Percentiles rank a stretch among this genome's conserved stretches.
These are phyloP conservation scores for Apodemus speciosus DNA, from an alignment of 2,113 vertebrate genomes.

Conservation along the genomic window DNA sequence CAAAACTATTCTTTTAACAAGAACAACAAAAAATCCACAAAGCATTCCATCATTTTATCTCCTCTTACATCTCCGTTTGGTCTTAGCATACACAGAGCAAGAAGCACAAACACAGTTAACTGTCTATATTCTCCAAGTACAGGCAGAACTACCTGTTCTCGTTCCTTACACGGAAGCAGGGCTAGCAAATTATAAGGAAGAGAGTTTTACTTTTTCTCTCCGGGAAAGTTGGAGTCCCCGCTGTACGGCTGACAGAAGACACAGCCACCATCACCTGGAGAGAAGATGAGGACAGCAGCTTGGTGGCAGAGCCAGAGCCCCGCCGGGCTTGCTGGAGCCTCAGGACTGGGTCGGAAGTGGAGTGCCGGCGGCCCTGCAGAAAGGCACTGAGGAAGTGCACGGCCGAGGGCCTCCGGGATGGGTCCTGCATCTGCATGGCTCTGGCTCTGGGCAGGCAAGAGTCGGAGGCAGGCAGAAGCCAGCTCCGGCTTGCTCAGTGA, in stretches of 20 bases:
- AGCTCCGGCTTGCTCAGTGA: constrained; percentile 69
- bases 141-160: neutral
- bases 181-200: constrained; percentile 30
- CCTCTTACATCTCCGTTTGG: neutral
- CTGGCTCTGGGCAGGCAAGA: constrained; percentile 21
- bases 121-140: constrained; percentile 44
- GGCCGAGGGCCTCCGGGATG: constrained; percentile 78
- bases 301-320: constrained; percentile 80
- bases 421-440: constrained; percentile 87
- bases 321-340: constrained; percentile 85
- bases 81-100: constrained; percentile 31
- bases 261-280: constrained; percentile 89
- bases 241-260: constrained; percentile 84
- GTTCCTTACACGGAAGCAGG: constrained; percentile 44
- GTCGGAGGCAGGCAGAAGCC: constrained; percentile 14
- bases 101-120: neutral
- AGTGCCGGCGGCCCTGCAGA: constrained; percentile 86
- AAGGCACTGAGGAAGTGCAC: constrained; percentile 83
- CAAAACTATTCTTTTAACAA: constrained; percentile 27
- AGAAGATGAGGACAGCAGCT: constrained; percentile 89
- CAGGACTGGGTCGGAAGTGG: constrained; percentile 86
- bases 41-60: neutral
- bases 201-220: constrained; percentile 88
- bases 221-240: constrained; percentile 78
- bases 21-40: neutral